Percentiles rank a stretch among this genome's conserved stretches.
phyloP scores from a whole-genome alignment of 2,888 invertebrate species.

The Cremastobaeus sp. region DNA sequence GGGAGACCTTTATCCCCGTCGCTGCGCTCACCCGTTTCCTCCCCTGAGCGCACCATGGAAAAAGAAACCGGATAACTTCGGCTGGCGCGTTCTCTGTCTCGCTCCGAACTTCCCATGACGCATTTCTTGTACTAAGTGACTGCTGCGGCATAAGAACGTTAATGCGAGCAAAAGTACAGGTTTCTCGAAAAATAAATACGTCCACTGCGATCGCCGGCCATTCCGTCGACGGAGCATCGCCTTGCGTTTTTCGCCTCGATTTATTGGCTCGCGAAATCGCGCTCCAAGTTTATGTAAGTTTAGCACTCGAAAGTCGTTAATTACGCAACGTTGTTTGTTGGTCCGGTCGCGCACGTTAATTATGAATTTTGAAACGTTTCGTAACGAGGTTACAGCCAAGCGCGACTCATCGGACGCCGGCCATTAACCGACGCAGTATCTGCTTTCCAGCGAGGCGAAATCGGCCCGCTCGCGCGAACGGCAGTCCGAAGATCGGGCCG shows the following conservation, averaged over 20 bases:
- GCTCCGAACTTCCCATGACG: conserved; percentile 68
- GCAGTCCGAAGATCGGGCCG: too few species aligned
- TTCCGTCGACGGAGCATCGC: neutral
- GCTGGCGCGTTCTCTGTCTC: conserved; percentile 56
- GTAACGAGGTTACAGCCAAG: conserved; percentile 6
- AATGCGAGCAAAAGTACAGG: conserved; percentile 33
- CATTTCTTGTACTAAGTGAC: conserved; percentile 52
- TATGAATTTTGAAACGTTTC: conserved; percentile 24
- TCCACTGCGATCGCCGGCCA: neutral
- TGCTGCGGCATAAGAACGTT: conserved; percentile 36
- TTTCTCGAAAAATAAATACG: conserved; percentile 31
- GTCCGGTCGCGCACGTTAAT: conserved; percentile 20
- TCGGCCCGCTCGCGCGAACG: neutral
- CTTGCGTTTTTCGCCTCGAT: neutral
- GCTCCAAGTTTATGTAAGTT: too few species aligned
- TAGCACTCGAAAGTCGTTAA: conserved; percentile 16
- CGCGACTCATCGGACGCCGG: conserved; percentile 16
- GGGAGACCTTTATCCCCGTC: conserved; percentile 63
- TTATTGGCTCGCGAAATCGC: too few species aligned
- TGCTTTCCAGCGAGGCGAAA: too few species aligned
- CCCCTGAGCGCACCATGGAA: conserved; percentile 62
- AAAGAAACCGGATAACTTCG: conserved; percentile 71
- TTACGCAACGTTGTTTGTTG: conserved; percentile 21
- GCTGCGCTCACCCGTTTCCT: conserved; percentile 55
- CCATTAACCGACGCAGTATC: neutral